These are phyloP conservation scores for Corythaeola cristata DNA, from an alignment of 2,113 vertebrate genomes.

Conservation along the genomic window DNA sequence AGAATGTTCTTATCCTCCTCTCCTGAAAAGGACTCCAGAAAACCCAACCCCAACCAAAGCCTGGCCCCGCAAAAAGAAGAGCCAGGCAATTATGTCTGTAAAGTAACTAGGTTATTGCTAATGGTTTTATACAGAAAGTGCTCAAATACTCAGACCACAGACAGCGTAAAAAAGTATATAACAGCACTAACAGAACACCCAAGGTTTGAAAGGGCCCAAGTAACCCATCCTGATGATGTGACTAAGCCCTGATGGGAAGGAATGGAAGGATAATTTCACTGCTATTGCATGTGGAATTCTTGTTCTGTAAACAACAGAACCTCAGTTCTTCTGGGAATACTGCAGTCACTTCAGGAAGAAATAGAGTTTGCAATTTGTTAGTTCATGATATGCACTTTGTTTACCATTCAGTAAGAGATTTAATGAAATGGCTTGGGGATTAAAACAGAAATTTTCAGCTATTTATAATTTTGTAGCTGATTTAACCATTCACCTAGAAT, in stretches of 20 bases:
- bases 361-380: background rate
- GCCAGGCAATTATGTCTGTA: background rate
- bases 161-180: background rate
- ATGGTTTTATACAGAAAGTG: background rate
- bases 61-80: background rate
- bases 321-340: background rate
- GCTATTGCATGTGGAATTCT: background rate
- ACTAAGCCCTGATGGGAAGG: background rate
- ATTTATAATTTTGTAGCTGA: conserved; percentile 1
- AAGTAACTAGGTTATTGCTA: background rate
- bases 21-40: background rate
- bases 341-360: background rate
- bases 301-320: background rate
- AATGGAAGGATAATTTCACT: background rate
- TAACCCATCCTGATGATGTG: background rate
- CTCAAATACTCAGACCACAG: background rate
- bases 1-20: background rate
- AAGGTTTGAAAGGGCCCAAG: background rate
- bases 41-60: background rate
- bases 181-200: background rate
- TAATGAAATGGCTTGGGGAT: background rate
- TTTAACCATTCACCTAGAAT: conserved; percentile 45
- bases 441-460: background rate
- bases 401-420: background rate
- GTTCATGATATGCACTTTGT: background rate